A percentile compares a stretch with the other conserved stretches of the same genome.
These are phyloP conservation scores for Chrysopilus asiliformis DNA, from an alignment of 2,888 invertebrate genomes.

Conservation along the genomic window DNA sequence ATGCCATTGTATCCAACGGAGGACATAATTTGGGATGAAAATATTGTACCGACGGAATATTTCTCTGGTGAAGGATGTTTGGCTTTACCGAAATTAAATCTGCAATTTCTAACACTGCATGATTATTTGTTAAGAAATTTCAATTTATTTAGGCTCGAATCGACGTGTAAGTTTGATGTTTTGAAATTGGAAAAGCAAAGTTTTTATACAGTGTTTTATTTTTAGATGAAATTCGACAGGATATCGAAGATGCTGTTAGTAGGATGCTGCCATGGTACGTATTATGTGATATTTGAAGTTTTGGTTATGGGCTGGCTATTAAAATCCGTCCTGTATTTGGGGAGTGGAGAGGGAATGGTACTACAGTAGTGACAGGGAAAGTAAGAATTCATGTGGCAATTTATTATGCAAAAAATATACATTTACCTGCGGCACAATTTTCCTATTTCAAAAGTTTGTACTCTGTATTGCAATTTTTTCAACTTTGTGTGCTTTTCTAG, in stretches of 20 bases:
- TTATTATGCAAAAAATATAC: too few species aligned
- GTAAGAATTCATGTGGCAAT: too few species aligned
- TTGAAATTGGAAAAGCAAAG: conserved; percentile 15
- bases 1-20: conserved; percentile 99
- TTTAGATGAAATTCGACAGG: conserved; percentile 93
- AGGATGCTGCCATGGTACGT: conserved; percentile 86
- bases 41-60: conserved; percentile 94
- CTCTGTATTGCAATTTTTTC: too few species aligned
- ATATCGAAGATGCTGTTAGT: conserved; percentile 93
- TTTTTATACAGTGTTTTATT: conserved; percentile 16
- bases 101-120: conserved; percentile 95
- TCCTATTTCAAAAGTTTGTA: too few species aligned
- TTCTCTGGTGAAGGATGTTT: conserved; percentile 92
- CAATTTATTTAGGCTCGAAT: conserved; percentile 92
- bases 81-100: conserved; percentile 91
- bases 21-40: conserved; percentile 97
- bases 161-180: conserved; percentile 75
- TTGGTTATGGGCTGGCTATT: too few species aligned
- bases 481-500: too few species aligned
- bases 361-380: too few species aligned
- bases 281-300: too few species aligned
- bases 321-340: too few species aligned
- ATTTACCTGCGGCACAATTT: too few species aligned
- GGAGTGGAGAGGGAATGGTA: too few species aligned
- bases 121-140: conserved; percentile 96